Percentiles rank a stretch among this genome's conserved stretches.
These are phyloP conservation scores for Ganaspis sp. DNA, from an alignment of 1,140 invertebrate genomes.

Conservation along the genomic window DNA sequence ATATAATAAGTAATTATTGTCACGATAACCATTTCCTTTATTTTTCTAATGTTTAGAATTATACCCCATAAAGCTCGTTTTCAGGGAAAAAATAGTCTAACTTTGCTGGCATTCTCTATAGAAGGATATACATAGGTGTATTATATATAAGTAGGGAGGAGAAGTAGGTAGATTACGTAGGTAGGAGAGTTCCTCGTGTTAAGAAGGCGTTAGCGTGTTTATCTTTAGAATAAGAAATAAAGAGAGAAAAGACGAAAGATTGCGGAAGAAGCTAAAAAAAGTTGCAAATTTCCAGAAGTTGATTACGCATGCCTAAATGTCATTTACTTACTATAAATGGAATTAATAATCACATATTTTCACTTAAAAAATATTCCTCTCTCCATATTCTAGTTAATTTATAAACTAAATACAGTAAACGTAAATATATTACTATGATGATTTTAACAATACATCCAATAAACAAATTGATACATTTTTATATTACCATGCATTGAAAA, in stretches of 20 bases:
- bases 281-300: constrained; percentile 1
- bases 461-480: too few relatives aligned
- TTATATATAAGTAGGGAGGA: neutral
- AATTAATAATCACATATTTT: too few relatives aligned
- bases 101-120: neutral
- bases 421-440: too few relatives aligned
- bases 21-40: neutral
- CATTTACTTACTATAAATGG: neutral
- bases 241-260: neutral
- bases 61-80: neutral
- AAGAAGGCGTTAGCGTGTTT: constrained; percentile 21
- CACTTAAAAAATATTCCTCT: too few relatives aligned
- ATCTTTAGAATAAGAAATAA: constrained; percentile 15
- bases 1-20: too few relatives aligned
- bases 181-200: neutral
- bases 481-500: too few relatives aligned
- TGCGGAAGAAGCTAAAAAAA: constrained; percentile 6
- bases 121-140: neutral
- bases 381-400: too few relatives aligned
- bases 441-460: too few relatives aligned
- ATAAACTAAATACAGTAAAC: too few relatives aligned
- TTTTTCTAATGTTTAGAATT: neutral
- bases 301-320: neutral
- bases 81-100: neutral
- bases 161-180: constrained; percentile 12